phyloP scores from a whole-genome alignment of 2,888 invertebrate species.

The Aporophyla lueneburgensis region DNA sequence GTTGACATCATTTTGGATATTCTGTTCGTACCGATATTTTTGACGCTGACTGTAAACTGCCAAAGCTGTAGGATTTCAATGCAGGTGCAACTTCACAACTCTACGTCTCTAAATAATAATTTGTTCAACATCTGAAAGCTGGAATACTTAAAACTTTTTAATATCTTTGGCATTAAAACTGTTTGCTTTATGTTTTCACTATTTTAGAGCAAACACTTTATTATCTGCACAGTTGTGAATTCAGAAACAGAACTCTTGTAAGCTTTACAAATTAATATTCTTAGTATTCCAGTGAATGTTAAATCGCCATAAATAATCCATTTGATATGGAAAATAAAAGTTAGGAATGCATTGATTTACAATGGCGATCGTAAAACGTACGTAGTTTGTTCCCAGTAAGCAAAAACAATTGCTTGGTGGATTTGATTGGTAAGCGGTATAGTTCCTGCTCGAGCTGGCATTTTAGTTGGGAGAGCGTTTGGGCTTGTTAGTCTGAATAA shows the following conservation, averaged over 20 bases:
- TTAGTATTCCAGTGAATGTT: conserved; percentile 23
- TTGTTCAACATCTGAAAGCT: conserved; percentile 60
- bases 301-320: conserved; percentile 23
- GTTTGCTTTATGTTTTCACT: conserved; percentile 39
- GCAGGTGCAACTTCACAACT: conserved; percentile 58
- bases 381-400: conserved; percentile 45
- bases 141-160: conserved; percentile 58
- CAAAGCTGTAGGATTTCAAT: conserved; percentile 23
- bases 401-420: conserved; percentile 53
- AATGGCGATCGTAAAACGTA: conserved; percentile 50
- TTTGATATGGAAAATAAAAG: conserved; percentile 37
- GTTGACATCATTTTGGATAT: too few relatives aligned
- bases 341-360: conserved; percentile 55
- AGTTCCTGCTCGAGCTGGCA: conserved; percentile 51
- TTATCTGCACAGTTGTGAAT: conserved; percentile 46
- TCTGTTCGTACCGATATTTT: too few relatives aligned
- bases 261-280: conserved; percentile 10
- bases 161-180: conserved; percentile 51
- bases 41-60: neutral
- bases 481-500: conserved; percentile 46
- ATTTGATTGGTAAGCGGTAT: conserved; percentile 56
- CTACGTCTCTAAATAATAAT: conserved; percentile 53
- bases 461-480: conserved; percentile 38
- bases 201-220: conserved; percentile 45
- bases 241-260: conserved; percentile 1